Conservation (phyloP, 2,888 invertebrate genomes). For the Bursaphelenchus okinawaensis region DNA sequence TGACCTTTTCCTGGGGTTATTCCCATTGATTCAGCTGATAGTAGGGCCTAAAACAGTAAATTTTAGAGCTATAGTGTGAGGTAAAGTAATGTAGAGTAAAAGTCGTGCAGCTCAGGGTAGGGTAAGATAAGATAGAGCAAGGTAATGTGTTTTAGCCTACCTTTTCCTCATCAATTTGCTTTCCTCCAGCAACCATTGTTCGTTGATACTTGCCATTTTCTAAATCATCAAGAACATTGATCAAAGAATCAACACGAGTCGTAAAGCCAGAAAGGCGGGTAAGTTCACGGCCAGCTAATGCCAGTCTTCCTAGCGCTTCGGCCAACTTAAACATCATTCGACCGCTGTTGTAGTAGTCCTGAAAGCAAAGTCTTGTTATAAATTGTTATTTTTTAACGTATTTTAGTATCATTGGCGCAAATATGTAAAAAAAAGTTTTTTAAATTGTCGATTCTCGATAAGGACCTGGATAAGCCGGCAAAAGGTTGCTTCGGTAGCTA, state of each 20-base stretch:
- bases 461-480: too few species aligned
- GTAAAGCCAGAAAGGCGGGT: slow-evolving; percentile 90
- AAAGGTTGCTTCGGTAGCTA: too few species aligned
- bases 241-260: slow-evolving; percentile 80
- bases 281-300: slow-evolving; percentile 79
- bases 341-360: slow-evolving; percentile 92
- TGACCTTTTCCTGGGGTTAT: slow-evolving; percentile 36
- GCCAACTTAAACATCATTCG: slow-evolving; percentile 91
- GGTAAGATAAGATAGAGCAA: not conserved
- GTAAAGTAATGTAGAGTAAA: too few species aligned
- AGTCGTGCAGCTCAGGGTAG: slow-evolving; percentile 11
- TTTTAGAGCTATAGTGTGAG: not conserved
- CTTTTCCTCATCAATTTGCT: slow-evolving; percentile 3
- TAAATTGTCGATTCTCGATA: too few species aligned
- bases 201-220: slow-evolving; percentile 66
- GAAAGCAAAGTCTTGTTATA: slow-evolving; percentile 35
- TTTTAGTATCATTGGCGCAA: too few species aligned
- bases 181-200: slow-evolving; percentile 16
- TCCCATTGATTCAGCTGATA: slow-evolving; percentile 5
- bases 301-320: slow-evolving; percentile 89
- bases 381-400: too few species aligned
- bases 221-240: slow-evolving; percentile 72
- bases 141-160: not conserved
- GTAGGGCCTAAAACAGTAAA: not conserved
- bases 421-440: too few species aligned